A percentile compares a stretch with the other conserved stretches of the same genome.
Conservation (phyloP, 2,113 vertebrate genomes). For the Picathartes gymnocephalus region DNA sequence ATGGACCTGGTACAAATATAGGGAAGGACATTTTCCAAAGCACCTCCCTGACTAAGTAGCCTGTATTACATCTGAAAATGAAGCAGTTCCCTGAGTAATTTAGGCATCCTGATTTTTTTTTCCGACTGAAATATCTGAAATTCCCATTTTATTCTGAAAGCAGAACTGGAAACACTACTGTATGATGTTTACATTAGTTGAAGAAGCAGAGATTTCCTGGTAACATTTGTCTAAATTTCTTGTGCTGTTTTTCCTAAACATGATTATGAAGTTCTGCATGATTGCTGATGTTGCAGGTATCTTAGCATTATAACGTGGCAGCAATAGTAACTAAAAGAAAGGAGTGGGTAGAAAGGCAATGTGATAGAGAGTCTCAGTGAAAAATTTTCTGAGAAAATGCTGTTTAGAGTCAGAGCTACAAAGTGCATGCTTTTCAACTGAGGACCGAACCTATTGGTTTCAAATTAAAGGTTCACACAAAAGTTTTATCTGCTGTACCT, state of each 20-base stretch:
- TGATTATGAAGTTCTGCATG: not conserved
- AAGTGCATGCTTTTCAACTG: not conserved
- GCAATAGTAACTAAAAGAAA: not conserved
- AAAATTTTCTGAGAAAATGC: not conserved
- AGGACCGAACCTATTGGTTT: not conserved
- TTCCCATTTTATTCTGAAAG: not conserved
- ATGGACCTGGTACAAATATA: not conserved
- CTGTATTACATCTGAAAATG: not conserved
- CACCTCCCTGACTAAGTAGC: not conserved
- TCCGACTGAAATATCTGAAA: not conserved
- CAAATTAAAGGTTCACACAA: conserved; percentile 48
- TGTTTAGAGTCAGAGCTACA: not conserved
- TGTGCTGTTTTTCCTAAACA: not conserved
- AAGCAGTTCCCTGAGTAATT: not conserved
- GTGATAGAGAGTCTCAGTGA: not conserved
- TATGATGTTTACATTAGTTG: not conserved
- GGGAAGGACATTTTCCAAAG: not conserved
- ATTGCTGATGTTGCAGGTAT: not conserved
- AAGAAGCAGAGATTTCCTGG: not conserved
- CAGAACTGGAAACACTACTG: not conserved
- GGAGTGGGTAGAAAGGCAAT: not conserved
- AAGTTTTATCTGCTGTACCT: conserved; percentile 37
- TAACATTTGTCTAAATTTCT: not conserved
- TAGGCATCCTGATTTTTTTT: not conserved
- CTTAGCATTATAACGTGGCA: not conserved